These are phyloP conservation scores for Hestina assimilis DNA, from an alignment of 1,140 invertebrate species.

Conservation along the genomic window DNA sequence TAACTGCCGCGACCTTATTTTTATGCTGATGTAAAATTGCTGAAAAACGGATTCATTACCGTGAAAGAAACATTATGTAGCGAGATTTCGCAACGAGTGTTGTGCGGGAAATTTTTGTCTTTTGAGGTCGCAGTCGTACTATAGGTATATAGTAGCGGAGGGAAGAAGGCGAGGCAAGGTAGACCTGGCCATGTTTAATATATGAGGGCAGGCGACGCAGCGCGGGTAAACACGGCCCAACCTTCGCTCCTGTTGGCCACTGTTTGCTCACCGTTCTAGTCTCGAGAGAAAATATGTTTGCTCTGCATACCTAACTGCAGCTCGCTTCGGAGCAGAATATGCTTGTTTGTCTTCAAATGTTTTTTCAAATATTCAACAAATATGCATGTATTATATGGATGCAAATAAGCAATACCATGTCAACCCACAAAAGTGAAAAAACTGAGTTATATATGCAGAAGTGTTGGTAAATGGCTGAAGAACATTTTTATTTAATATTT, in stretches of 20 bases:
- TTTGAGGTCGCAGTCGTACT: slow-evolving; percentile 24
- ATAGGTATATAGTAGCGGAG: slow-evolving; percentile 15
- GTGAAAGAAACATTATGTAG: slow-evolving; percentile 45
- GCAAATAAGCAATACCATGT: too few relatives aligned
- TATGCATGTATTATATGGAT: slow-evolving; percentile 23
- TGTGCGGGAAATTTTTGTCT: slow-evolving; percentile 34
- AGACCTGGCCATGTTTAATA: slow-evolving; percentile 71
- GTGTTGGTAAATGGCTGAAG: too few relatives aligned
- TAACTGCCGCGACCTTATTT: slow-evolving; percentile 77
- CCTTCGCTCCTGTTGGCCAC: slow-evolving; percentile 59
- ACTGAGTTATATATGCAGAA: too few relatives aligned
- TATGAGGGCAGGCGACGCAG: slow-evolving; percentile 75
- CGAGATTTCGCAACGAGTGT: slow-evolving; percentile 29
- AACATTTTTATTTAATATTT: too few relatives aligned
- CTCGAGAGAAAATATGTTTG: slow-evolving; percentile 76
- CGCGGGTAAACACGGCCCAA: slow-evolving; percentile 63
- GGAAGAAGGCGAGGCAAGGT: slow-evolving; percentile 49
- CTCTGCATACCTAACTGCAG: slow-evolving; percentile 66
- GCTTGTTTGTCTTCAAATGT: slow-evolving; percentile 64
- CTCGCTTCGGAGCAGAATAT: slow-evolving; percentile 42
- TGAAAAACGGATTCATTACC: slow-evolving; percentile 73
- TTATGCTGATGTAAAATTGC: slow-evolving; percentile 74
- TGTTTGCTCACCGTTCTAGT: slow-evolving; percentile 72
- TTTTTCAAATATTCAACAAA: slow-evolving; percentile 50
- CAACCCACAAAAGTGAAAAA: too few relatives aligned